Evolutionary conservation across 2,113 vertebrate species (phyloP).

Genomic region (Cottus gobio): DNA sequence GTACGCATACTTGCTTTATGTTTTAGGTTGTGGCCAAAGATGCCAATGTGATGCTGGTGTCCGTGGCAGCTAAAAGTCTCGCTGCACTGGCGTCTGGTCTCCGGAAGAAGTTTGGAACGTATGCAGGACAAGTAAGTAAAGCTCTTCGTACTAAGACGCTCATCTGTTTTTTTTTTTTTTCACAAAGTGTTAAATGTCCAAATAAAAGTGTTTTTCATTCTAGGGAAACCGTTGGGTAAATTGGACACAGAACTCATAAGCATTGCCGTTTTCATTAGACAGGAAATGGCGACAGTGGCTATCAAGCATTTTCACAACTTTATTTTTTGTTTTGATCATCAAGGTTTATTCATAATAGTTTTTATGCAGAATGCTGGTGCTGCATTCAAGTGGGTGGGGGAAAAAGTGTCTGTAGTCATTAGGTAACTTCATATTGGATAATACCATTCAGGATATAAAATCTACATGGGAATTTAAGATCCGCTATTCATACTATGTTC

Average conservation of each 20-base stretch:
- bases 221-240: not conserved
- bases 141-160: not conserved
- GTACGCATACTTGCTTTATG: not conserved
- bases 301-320: not conserved
- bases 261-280: not conserved
- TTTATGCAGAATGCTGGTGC: not conserved
- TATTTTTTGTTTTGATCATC: not conserved
- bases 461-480: not conserved
- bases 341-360: not conserved
- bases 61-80: conserved; percentile 95
- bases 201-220: not conserved
- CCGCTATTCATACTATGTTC: not conserved
- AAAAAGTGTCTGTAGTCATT: not conserved
- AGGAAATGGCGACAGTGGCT: not conserved
- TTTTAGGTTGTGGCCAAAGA: conserved; percentile 96
- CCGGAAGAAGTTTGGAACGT: conserved; percentile 97
- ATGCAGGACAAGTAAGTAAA: conserved; percentile 92
- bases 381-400: not conserved
- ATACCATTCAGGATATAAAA: not conserved
- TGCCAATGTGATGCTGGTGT: conserved; percentile 97
- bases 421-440: not conserved
- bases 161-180: not conserved
- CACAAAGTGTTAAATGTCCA: not conserved
- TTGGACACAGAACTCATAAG: not conserved
- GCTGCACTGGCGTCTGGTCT: conserved; percentile 91